Conservation (phyloP, 2,797 vertebrate species). For the Staurois parvus region DNA sequence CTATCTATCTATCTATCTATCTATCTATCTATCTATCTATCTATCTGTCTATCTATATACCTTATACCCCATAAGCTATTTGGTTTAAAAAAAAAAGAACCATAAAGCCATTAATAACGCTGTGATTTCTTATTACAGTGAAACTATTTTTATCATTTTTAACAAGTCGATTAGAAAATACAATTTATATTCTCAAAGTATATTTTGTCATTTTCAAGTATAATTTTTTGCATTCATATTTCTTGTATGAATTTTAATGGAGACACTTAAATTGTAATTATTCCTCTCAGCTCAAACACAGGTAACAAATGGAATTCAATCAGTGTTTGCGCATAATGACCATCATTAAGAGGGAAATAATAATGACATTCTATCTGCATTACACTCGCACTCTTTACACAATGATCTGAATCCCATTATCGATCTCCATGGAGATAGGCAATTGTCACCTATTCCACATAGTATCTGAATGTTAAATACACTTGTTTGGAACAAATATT, state of each 20-base stretch:
- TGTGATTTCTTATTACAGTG: slow-evolving; percentile 84
- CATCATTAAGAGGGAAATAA: slow-evolving; percentile 99
- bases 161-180: slow-evolving; percentile 87
- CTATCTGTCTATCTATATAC: too few species aligned
- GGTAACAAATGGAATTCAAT: slow-evolving; percentile 99
- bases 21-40: too few species aligned
- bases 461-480: slow-evolving; percentile 98
- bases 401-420: slow-evolving; percentile 99
- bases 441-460: slow-evolving; percentile 98
- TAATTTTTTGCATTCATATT: slow-evolving; percentile 96
- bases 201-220: slow-evolving; percentile 98
- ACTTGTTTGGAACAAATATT: slow-evolving; percentile 93
- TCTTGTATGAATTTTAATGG: slow-evolving; percentile 99
- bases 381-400: slow-evolving; percentile 99
- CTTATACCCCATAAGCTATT: slow-evolving; percentile 73
- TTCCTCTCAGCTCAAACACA: slow-evolving; percentile 99
- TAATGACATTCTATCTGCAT: slow-evolving; percentile 99
- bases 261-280: slow-evolving; percentile 99
- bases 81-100: slow-evolving; percentile 69
- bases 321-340: slow-evolving; percentile 99
- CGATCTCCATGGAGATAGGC: slow-evolving; percentile 99
- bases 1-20: too few species aligned
- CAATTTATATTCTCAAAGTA: slow-evolving; percentile 95
- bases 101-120: slow-evolving; percentile 79
- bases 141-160: slow-evolving; percentile 84